Conservation (phyloP, 2,797 vertebrate genomes). For the Hafferia zeledoni region DNA sequence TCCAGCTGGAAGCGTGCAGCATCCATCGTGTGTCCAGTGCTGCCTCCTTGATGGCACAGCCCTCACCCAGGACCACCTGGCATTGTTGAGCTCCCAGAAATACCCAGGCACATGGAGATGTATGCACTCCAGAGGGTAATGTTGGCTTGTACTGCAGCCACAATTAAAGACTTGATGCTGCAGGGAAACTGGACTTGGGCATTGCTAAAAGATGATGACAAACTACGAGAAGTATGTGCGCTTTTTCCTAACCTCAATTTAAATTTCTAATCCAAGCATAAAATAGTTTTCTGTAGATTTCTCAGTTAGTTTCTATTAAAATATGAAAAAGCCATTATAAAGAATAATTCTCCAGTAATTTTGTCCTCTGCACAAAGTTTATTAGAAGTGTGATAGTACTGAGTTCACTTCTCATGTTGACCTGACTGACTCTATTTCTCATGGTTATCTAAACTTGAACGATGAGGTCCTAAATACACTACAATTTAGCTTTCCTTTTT, state of each 20-base stretch:
- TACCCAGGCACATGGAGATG: rapidly evolving
- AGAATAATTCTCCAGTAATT: background rate
- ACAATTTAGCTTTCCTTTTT: background rate
- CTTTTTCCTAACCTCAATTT: background rate
- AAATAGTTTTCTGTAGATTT: background rate
- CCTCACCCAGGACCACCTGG: background rate
- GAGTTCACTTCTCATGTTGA: background rate
- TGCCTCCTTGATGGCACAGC: rapidly evolving
- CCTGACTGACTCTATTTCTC: background rate
- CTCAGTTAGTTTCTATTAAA: background rate
- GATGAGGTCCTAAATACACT: background rate
- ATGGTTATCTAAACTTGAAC: background rate
- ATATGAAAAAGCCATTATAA: background rate
- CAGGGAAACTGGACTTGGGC: rapidly evolving
- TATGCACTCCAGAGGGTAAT: background rate
- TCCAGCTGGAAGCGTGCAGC: rapidly evolving
- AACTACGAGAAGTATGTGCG: background rate
- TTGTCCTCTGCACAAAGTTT: background rate
- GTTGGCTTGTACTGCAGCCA: background rate
- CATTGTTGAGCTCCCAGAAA: rapidly evolving
- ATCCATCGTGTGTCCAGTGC: rapidly evolving
- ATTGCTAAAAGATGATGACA: background rate
- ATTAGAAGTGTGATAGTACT: background rate
- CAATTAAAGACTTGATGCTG: background rate
- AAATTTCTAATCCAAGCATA: background rate